These are phyloP conservation scores for Brienomyrus longianalis DNA, from an alignment of 2,113 vertebrate genomes.

Conservation along the genomic window DNA sequence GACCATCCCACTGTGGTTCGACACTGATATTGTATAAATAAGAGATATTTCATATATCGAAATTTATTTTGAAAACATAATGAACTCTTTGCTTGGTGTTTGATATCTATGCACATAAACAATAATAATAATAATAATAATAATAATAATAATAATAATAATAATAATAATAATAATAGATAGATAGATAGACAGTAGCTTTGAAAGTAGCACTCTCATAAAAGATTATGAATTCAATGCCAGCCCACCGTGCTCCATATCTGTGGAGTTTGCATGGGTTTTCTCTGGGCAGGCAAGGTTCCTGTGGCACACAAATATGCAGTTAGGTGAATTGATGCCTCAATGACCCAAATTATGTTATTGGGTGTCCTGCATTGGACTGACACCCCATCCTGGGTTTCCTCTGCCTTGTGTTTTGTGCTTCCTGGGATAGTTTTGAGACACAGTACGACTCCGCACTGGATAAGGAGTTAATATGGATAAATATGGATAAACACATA, in stretches of 20 bases:
- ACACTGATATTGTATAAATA: background rate
- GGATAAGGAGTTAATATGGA: background rate
- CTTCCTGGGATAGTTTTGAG: background rate
- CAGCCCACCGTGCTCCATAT: too few relatives aligned
- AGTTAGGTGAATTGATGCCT: background rate
- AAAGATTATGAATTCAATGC: too few relatives aligned
- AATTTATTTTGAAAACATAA: background rate
- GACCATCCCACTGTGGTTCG: background rate
- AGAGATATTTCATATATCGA: background rate
- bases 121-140: background rate
- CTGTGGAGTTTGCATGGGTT: background rate
- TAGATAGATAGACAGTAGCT: too few relatives aligned
- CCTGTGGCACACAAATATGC: background rate
- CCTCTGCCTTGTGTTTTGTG: too few relatives aligned
- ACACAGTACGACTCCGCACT: background rate
- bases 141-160: too few relatives aligned
- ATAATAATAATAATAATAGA: too few relatives aligned
- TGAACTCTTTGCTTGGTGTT: background rate
- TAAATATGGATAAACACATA: background rate
- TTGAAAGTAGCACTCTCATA: too few relatives aligned
- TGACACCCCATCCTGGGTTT: background rate
- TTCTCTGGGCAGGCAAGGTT: background rate
- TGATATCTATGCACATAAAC: background rate
- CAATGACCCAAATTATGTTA: background rate
- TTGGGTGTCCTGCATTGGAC: background rate